Evolutionary conservation across 2,113 vertebrate genomes (phyloP).

Genomic region (Mola mola): DNA sequence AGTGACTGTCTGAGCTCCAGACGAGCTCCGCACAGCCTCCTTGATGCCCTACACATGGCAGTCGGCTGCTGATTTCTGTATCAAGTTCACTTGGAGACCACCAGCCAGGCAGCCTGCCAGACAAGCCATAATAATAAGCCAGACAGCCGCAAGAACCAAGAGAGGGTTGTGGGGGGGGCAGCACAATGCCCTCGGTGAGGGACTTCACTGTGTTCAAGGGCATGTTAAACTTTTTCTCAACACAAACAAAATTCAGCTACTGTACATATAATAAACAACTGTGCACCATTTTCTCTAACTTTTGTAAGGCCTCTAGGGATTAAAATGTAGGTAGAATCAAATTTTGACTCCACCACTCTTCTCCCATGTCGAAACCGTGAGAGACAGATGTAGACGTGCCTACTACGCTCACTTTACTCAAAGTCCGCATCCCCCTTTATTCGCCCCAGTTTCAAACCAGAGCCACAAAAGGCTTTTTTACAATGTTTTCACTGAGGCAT

Average conservation of each 20-base stretch:
- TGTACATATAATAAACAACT: too few relatives aligned
- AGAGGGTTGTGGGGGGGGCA: not conserved
- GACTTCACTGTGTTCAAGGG: too few relatives aligned
- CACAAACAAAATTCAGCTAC: too few relatives aligned
- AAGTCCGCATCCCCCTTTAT: not conserved
- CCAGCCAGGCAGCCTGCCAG: slow-evolving; percentile 64
- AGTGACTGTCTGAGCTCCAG: slow-evolving; percentile 69
- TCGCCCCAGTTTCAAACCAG: not conserved
- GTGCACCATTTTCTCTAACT: too few relatives aligned
- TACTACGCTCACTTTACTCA: not conserved
- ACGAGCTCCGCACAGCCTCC: slow-evolving; percentile 45
- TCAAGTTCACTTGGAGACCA: slow-evolving; percentile 77
- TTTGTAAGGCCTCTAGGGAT: too few relatives aligned
- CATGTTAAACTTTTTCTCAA: too few relatives aligned
- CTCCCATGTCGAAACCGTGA: too few relatives aligned
- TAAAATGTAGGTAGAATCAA: too few relatives aligned
- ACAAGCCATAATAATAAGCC: slow-evolving; percentile 70
- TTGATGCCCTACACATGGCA: slow-evolving; percentile 52
- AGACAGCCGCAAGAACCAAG: slow-evolving; percentile 58
- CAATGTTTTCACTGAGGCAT: too few relatives aligned
- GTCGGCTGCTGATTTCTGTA: slow-evolving; percentile 65
- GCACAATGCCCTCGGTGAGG: slow-evolving; percentile 53
- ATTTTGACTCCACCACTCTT: too few relatives aligned
- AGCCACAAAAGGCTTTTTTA: not conserved
- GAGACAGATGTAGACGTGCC: too few relatives aligned